Percentiles rank a stretch among this genome's conserved stretches.
phyloP scores from a whole-genome alignment of 2,888 invertebrate species.

The Calameuta pallipes region DNA sequence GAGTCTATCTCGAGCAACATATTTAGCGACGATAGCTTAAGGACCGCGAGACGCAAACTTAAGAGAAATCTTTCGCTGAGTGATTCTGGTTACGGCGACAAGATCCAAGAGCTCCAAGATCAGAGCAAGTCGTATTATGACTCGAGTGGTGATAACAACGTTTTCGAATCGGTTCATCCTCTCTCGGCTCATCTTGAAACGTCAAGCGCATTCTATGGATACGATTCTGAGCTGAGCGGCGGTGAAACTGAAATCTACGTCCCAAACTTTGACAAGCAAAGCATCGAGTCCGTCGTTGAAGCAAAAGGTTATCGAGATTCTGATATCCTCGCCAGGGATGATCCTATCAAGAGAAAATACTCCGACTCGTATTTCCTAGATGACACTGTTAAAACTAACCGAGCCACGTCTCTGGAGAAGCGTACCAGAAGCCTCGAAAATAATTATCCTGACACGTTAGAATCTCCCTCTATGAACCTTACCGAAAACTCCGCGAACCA shows the following conservation, averaged over 20 bases:
- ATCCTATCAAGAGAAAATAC: conserved; percentile 46
- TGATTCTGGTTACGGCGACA: conserved; percentile 60
- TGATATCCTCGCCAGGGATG: conserved; percentile 35
- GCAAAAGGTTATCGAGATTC: neutral
- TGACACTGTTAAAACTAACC: conserved; percentile 32
- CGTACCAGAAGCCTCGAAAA: conserved; percentile 17
- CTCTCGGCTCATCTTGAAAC: conserved; percentile 11
- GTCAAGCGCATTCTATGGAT: conserved; percentile 67
- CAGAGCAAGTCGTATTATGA: conserved; percentile 63
- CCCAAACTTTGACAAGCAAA: conserved; percentile 61
- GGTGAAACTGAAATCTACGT: conserved; percentile 70
- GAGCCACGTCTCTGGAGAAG: conserved; percentile 40
- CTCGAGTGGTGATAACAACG: conserved; percentile 53
- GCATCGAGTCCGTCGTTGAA: conserved; percentile 4
- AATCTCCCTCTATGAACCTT: conserved; percentile 36
- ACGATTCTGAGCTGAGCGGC: conserved; percentile 69
- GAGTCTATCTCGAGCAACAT: conserved; percentile 59
- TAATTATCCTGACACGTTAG: neutral
- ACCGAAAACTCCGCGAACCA: conserved; percentile 48
- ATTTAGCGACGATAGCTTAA: conserved; percentile 64
- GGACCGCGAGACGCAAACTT: conserved; percentile 60
- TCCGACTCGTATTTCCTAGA: conserved; percentile 42
- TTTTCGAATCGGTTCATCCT: conserved; percentile 28
- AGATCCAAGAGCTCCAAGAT: conserved; percentile 59
- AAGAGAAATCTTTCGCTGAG: conserved; percentile 59